These are phyloP conservation scores for Donacobius atricapilla DNA, from an alignment of 2,113 vertebrate genomes.

Conservation along the genomic window DNA sequence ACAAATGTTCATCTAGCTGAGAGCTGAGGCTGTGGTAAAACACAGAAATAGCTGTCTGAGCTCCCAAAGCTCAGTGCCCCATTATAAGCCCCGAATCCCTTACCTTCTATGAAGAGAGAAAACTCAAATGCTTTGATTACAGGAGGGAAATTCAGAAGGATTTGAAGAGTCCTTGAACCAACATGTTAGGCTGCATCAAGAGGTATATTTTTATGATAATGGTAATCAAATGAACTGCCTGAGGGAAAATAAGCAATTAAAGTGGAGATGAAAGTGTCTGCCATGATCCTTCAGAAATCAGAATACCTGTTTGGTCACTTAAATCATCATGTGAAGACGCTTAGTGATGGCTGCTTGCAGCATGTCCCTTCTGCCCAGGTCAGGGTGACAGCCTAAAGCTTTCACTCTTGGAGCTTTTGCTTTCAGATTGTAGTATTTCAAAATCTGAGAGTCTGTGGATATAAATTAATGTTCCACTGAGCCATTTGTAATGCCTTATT, in stretches of 20 bases:
- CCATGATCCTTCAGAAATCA: slow-evolving; percentile 16
- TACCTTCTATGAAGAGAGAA: background rate
- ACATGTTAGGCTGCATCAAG: slow-evolving; percentile 8
- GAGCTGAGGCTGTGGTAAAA: background rate
- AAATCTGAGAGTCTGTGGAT: background rate
- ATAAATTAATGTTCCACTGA: background rate
- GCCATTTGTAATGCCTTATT: background rate
- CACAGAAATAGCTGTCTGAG: background rate
- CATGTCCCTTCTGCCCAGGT: background rate
- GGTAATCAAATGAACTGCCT: slow-evolving; percentile 15
- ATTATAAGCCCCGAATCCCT: background rate
- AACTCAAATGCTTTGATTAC: background rate
- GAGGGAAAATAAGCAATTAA: background rate
- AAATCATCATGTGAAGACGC: background rate
- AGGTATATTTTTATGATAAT: slow-evolving; percentile 32
- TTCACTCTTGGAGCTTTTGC: background rate
- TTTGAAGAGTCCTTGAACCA: slow-evolving; percentile 33
- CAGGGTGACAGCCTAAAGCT: background rate
- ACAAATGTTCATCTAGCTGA: background rate
- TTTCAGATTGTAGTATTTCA: background rate
- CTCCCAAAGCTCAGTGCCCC: background rate
- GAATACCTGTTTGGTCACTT: slow-evolving; percentile 36
- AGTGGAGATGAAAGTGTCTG: slow-evolving; percentile 40
- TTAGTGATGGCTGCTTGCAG: background rate
- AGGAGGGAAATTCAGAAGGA: background rate